Percentiles rank a stretch among this genome's conserved stretches.
Conservation (phyloP, 2,797 vertebrate genomes). For the Enteromius anoplus region DNA sequence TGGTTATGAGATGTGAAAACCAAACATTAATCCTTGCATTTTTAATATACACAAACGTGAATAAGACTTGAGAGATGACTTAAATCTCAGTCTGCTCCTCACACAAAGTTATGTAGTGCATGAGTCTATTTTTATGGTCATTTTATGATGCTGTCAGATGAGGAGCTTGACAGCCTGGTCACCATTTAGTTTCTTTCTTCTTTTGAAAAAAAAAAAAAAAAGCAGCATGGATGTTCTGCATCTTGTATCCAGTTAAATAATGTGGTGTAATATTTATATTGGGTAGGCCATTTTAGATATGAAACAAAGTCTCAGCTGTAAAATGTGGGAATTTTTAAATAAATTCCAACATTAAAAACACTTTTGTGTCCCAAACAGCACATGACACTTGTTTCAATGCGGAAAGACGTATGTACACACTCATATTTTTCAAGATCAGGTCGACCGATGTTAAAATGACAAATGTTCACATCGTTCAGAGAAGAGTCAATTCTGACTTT, state of each 20-base stretch:
- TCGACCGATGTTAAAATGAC: no score
- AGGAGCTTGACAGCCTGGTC: neutral
- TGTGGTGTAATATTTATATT: neutral
- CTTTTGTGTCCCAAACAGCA: no score
- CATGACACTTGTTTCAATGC: no score
- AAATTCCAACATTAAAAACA: no score
- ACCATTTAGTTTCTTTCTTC: neutral
- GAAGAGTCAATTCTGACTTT: no score
- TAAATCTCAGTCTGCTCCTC: neutral
- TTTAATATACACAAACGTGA: neutral
- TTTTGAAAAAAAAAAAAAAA: neutral
- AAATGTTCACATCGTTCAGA: no score
- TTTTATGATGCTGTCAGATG: neutral
- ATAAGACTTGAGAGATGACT: neutral
- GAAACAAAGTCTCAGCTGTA: no score
- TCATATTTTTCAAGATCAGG: no score
- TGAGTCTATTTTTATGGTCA: neutral
- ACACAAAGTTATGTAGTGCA: neutral
- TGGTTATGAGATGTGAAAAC: neutral
- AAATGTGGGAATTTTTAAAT: no score
- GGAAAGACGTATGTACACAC: no score
- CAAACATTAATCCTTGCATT: neutral
- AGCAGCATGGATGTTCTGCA: neutral
- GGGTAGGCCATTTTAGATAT: neutral
- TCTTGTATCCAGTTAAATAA: neutral